phyloP scores from a whole-genome alignment of 2,113 vertebrate species.

The Thamnophis sirtalis region DNA sequence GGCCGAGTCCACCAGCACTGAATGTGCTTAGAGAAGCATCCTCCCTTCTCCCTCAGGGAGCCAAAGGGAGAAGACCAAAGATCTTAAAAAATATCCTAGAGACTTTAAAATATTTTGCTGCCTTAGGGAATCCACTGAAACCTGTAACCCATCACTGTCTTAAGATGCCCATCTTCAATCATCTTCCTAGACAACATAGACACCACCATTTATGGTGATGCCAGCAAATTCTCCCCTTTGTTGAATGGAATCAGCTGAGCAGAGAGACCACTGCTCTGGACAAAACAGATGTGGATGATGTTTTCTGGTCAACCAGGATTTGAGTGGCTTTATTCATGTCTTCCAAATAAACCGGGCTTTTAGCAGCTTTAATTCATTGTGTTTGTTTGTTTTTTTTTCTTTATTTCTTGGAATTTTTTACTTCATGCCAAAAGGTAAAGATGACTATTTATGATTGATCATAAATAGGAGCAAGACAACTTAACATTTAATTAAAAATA shows the following conservation, averaged over 20 bases:
- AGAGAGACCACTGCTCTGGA: background rate
- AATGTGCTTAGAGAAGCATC: background rate
- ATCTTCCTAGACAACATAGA: background rate
- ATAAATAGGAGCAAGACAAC: background rate
- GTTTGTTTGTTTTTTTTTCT: background rate
- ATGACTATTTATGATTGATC: background rate
- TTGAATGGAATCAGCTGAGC: background rate
- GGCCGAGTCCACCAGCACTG: background rate
- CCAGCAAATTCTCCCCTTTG: background rate
- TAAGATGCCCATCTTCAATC: background rate
- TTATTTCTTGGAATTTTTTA: background rate
- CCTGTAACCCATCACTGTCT: background rate
- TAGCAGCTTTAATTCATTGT: background rate
- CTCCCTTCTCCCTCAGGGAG: background rate
- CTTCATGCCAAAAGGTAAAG: background rate
- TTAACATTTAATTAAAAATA: background rate
- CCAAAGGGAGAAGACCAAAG: background rate
- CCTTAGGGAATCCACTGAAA: background rate
- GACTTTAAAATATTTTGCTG: conserved; percentile 1
- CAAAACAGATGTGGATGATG: background rate
- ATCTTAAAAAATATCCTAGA: background rate
- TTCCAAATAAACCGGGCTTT: conserved; percentile 1
- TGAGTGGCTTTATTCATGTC: background rate
- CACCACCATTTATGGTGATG: background rate
- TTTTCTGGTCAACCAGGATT: background rate